These are phyloP conservation scores for Papilio protenor DNA, from an alignment of 2,888 invertebrate genomes.

Conservation along the genomic window DNA sequence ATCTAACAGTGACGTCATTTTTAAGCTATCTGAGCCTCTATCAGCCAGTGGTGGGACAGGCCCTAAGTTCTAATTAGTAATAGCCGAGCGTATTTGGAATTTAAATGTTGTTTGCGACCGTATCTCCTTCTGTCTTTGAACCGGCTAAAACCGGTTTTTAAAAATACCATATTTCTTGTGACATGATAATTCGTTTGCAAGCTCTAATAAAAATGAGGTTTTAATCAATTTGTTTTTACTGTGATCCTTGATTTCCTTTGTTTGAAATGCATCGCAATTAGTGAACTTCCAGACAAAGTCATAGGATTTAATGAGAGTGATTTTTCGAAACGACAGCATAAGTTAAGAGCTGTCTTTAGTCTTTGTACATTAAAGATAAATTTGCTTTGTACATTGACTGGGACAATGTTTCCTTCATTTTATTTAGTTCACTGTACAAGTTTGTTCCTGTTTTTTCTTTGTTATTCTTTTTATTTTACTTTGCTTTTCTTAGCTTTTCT, in stretches of 20 bases:
- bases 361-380: constrained; percentile 26
- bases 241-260: constrained; percentile 8
- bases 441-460: not conserved
- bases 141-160: not conserved
- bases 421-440: constrained; percentile 17
- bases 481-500: not conserved
- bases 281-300: constrained; percentile 21
- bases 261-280: constrained; percentile 26
- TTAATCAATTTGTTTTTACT: not conserved
- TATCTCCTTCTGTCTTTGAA: too few species aligned
- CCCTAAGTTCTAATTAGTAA: too few species aligned
- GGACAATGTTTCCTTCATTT: constrained; percentile 14
- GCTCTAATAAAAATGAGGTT: not conserved
- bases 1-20: too few species aligned
- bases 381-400: not conserved
- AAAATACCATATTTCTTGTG: not conserved
- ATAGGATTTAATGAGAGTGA: constrained; percentile 26
- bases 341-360: constrained; percentile 27
- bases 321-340: constrained; percentile 25
- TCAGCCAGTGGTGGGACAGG: too few species aligned
- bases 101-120: too few species aligned
- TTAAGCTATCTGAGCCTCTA: too few species aligned
- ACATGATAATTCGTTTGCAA: not conserved
- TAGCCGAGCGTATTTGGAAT: too few species aligned
- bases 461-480: not conserved